phyloP scores from a whole-genome alignment of 2,113 vertebrate species.

The Corythornis cristatus region DNA sequence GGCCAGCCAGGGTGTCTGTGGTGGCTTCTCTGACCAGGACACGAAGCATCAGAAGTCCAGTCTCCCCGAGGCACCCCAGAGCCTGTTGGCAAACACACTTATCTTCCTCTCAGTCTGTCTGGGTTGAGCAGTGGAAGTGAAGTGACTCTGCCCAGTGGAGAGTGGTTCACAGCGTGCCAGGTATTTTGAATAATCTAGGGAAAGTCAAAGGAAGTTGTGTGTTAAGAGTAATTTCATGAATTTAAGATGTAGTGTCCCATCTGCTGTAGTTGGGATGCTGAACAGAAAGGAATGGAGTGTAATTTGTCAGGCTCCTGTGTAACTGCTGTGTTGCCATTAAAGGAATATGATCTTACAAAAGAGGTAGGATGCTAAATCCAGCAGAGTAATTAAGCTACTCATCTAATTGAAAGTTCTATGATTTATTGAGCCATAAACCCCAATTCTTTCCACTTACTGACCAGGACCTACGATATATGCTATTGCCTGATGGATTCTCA shows the following conservation, averaged over 20 bases:
- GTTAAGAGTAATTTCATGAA: neutral
- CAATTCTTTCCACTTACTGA: slow-evolving; percentile 72
- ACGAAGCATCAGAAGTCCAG: neutral
- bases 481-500: slow-evolving; percentile 64
- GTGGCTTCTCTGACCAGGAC: neutral
- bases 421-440: slow-evolving; percentile 70
- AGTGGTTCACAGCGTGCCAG: neutral
- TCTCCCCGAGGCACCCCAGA: accelerated
- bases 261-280: slow-evolving; percentile 29
- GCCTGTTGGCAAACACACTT: accelerated
- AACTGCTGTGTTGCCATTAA: slow-evolving; percentile 52
- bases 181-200: slow-evolving; percentile 15
- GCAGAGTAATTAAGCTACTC: slow-evolving; percentile 65
- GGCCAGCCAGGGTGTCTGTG: neutral
- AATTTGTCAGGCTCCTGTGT: slow-evolving; percentile 44
- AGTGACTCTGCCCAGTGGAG: neutral
- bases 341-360: slow-evolving; percentile 51
- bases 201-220: slow-evolving; percentile 17
- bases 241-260: slow-evolving; percentile 18
- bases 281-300: neutral
- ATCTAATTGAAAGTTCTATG: slow-evolving; percentile 65
- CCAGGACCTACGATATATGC: slow-evolving; percentile 61
- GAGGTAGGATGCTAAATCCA: slow-evolving; percentile 67
- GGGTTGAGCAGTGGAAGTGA: neutral
- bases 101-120: neutral